Evolutionary conservation across 2,113 vertebrate species (phyloP).

Genomic region (Triplophysa siluroides): DNA sequence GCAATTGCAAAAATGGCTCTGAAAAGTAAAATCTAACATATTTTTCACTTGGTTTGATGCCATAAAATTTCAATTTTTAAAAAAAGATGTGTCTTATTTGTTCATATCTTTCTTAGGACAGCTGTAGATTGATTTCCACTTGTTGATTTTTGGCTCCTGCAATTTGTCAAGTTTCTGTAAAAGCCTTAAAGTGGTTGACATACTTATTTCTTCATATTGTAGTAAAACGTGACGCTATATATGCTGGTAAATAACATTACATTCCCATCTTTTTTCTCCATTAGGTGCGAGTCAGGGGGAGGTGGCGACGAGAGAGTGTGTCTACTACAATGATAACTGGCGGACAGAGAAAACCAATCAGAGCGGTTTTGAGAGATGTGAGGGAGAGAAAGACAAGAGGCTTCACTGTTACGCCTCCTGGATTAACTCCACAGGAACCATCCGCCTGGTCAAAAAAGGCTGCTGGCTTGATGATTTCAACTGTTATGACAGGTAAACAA

Average conservation of each 20-base stretch:
- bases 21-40: too few species aligned
- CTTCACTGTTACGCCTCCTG: conserved; percentile 97
- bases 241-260: background rate
- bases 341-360: conserved; percentile 92
- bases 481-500: conserved; percentile 91
- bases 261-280: background rate
- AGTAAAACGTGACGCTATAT: too few species aligned
- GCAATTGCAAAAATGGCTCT: too few species aligned
- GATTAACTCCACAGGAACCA: conserved; percentile 95
- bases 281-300: conserved; percentile 88
- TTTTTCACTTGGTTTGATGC: too few species aligned
- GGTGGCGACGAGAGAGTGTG: conserved; percentile 90
- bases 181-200: too few species aligned
- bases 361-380: conserved; percentile 92
- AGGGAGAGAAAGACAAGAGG: conserved; percentile 94
- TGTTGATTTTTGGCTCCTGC: too few species aligned
- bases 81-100: too few species aligned
- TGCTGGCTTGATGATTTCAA: conserved; percentile 99
- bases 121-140: too few species aligned
- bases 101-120: too few species aligned
- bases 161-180: too few species aligned
- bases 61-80: too few species aligned
- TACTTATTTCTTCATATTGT: too few species aligned
- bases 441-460: conserved; percentile 96
- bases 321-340: conserved; percentile 98